Percentiles rank a stretch among this genome's conserved stretches.
These are phyloP conservation scores for Liparis tanakae DNA, from an alignment of 2,797 vertebrate species.

Conservation along the genomic window DNA sequence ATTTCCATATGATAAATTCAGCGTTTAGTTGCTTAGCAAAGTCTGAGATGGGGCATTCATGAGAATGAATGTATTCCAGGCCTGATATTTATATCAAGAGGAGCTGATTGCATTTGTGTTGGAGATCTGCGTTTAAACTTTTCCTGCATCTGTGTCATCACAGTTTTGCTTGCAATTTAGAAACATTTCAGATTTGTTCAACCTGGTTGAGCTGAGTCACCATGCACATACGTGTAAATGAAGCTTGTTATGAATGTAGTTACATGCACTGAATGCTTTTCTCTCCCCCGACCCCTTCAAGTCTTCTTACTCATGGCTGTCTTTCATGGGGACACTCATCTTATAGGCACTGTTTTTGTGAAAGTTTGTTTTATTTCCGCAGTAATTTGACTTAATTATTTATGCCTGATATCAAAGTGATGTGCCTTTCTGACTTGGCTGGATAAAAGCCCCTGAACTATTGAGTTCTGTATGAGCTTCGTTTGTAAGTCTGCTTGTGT, in stretches of 20 bases:
- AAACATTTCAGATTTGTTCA: slow-evolving; percentile 68
- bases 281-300: neutral
- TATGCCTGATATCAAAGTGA: slow-evolving; percentile 86
- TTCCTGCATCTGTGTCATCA: slow-evolving; percentile 58
- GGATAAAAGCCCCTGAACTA: slow-evolving; percentile 71
- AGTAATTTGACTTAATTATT: slow-evolving; percentile 80
- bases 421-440: slow-evolving; percentile 86
- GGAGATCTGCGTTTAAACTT: slow-evolving; percentile 52
- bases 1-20: slow-evolving; percentile 50
- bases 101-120: slow-evolving; percentile 53
- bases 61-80: slow-evolving; percentile 43
- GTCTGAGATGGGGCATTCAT: slow-evolving; percentile 38
- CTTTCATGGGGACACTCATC: slow-evolving; percentile 61
- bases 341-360: slow-evolving; percentile 78
- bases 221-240: slow-evolving; percentile 80
- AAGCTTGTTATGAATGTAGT: slow-evolving; percentile 87
- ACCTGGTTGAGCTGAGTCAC: slow-evolving; percentile 67
- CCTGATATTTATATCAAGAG: slow-evolving; percentile 51
- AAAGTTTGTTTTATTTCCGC: slow-evolving; percentile 75
- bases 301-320: slow-evolving; percentile 58
- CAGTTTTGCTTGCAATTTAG: slow-evolving; percentile 49
- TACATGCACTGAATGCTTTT: slow-evolving; percentile 85
- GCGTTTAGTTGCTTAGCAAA: slow-evolving; percentile 51
- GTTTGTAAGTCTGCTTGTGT: slow-evolving; percentile 66
- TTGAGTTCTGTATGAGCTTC: slow-evolving; percentile 68